Evolutionary conservation across 1,140 invertebrate genomes (phyloP), one percentile per base, ranked within the genome.

Genomic region (Magallana gigas): DNA sequence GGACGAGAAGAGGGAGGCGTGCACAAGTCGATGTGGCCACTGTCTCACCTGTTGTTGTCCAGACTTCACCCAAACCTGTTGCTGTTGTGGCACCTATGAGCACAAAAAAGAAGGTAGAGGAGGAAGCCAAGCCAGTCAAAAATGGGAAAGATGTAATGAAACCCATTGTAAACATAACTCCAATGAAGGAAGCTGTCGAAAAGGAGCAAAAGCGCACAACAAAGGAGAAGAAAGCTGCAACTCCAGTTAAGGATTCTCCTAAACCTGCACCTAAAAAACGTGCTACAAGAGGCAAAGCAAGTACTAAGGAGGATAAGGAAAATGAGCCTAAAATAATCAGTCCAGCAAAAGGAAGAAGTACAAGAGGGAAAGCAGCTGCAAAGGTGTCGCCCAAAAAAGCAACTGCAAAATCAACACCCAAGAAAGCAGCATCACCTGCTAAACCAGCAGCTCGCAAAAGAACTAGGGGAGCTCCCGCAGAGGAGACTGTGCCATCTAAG

Each of bases 311-410:
- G 68, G 8, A 58, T 6, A 60, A n/a, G 11, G 29, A 80, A 64
- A 76, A 58, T 48, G 18, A 56, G 18, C 23, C 68, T 18, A 64
- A 85, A 68, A 56, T 71, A 62, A 80, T 57, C 36, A 76, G 14
- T 83, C 76, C 81, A 62, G 83, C 59, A 16, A 84, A 89, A 85
- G 80, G 71, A 18, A 71, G 84, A 64, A 62, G 64, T 9, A 89
- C 83, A 76, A 85, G 80, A 56, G n/a, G 81, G 57, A 86, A 60
- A 71, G 36, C 59, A 84, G 56, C 60, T 12, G 60, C 57, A 85
- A 58, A 58, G 14, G n/a, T 68, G 64, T 9, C 57, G 56, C 80
- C 68, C 8, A 57, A 56, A 14, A 82, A 88, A 12, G 60, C 68
- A 36, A 9, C 56, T 11, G 14, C 16, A 57, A 58, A 83, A 71